Conservation (phyloP, 2,888 invertebrate species). For the Dicyrtoma fusca region DNA sequence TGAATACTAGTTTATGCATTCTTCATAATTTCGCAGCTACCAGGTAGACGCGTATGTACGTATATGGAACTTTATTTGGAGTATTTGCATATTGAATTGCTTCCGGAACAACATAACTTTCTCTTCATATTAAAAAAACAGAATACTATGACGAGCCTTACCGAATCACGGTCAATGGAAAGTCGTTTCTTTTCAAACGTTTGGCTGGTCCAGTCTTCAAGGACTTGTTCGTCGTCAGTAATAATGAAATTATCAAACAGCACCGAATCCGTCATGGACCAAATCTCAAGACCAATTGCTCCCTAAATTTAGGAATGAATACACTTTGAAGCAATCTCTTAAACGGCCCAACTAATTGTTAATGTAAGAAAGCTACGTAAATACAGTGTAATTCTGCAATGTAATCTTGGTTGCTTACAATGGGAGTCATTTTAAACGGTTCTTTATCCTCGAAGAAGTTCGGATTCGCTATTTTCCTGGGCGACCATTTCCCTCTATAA, state of each 20-base stretch:
- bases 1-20: too few species aligned
- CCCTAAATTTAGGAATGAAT: constrained; percentile 64
- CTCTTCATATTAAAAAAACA: neutral
- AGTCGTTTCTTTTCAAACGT: constrained; percentile 84
- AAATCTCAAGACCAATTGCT: constrained; percentile 94
- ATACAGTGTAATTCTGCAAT: too few species aligned
- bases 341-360: too few species aligned
- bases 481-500: constrained; percentile 94
- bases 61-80: too few species aligned
- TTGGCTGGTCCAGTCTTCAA: constrained; percentile 77
- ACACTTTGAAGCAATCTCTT: constrained; percentile 1
- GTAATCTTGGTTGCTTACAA: constrained; percentile 75
- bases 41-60: too few species aligned
- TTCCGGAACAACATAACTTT: too few species aligned
- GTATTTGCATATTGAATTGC: too few species aligned
- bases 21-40: too few species aligned
- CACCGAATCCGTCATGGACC: constrained; percentile 96
- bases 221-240: constrained; percentile 77
- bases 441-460: constrained; percentile 86
- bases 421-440: constrained; percentile 87
- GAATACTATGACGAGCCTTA: too few species aligned
- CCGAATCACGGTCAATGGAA: constrained; percentile 77
- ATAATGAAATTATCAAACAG: constrained; percentile 94
- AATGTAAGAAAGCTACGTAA: too few species aligned
- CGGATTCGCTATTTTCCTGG: constrained; percentile 86